Percentiles rank a stretch among this genome's conserved stretches.
Conservation (phyloP, 2,113 vertebrate genomes). For the Corythornis madagascariensis region DNA sequence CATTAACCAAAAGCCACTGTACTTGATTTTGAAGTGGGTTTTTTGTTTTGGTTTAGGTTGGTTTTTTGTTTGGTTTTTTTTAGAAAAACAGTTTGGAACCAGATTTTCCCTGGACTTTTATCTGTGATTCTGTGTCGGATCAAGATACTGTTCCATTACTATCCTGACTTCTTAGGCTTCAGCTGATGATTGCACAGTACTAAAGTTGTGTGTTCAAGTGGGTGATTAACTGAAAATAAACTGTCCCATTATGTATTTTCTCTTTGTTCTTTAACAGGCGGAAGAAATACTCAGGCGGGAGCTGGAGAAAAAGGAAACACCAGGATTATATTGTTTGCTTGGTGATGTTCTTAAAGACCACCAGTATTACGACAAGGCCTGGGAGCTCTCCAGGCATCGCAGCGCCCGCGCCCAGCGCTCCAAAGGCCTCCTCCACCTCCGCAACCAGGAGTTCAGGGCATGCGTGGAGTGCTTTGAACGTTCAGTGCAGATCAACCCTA, state of each 20-base stretch:
- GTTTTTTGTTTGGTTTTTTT: background rate
- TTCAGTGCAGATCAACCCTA: constrained; percentile 87
- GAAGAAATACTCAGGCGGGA: constrained; percentile 91
- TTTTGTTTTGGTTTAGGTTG: background rate
- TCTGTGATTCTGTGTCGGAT: background rate
- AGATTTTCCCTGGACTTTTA: background rate
- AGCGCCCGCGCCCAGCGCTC: constrained; percentile 93
- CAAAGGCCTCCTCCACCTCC: constrained; percentile 92
- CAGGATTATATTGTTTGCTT: constrained; percentile 89
- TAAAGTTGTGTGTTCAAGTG: background rate
- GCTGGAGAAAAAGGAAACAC: constrained; percentile 89
- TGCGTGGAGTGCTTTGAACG: constrained; percentile 91
- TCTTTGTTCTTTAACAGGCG: constrained; percentile 76
- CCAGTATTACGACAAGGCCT: constrained; percentile 89
- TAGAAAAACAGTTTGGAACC: background rate
- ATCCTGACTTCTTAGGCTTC: background rate
- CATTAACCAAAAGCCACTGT: background rate
- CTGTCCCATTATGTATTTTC: background rate
- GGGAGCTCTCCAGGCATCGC: constrained; percentile 89
- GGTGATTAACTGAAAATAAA: background rate
- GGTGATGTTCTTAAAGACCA: constrained; percentile 92
- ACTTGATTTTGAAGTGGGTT: background rate
- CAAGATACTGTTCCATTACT: background rate
- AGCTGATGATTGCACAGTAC: background rate
- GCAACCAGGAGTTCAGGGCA: constrained; percentile 81